A percentile compares a stretch with the other conserved stretches of the same genome.
phyloP scores from a whole-genome alignment of 2,888 invertebrate species.

The Cylindroiulus punctatus region DNA sequence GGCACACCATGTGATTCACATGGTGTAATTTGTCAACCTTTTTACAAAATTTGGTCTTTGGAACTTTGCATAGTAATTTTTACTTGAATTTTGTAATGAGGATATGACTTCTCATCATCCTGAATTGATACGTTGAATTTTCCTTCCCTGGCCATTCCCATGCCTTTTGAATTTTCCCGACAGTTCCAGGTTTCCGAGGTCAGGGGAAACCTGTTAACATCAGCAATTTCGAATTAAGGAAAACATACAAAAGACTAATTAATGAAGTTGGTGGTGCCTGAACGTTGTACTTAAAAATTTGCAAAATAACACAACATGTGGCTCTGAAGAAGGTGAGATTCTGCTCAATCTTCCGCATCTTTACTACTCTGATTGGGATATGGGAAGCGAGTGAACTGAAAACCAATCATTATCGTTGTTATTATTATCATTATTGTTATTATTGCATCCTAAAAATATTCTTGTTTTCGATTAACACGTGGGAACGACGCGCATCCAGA shows the following conservation, averaged over 20 bases:
- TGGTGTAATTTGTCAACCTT: too few species aligned
- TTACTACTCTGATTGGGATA: background rate
- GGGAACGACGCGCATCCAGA: background rate
- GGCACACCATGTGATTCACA: too few species aligned
- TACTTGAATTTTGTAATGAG: too few species aligned
- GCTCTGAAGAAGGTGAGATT: background rate
- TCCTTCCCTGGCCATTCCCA: too few species aligned
- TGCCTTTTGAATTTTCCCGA: too few species aligned
- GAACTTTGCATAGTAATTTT: too few species aligned
- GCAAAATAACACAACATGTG: background rate
- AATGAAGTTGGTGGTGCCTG: background rate
- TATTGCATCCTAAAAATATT: background rate
- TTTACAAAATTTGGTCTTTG: too few species aligned
- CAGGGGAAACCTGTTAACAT: too few species aligned
- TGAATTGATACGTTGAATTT: too few species aligned
- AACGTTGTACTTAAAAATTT: background rate
- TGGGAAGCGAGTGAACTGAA: constrained; percentile 19
- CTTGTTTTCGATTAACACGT: background rate
- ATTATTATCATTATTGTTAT: background rate
- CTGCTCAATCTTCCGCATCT: constrained; percentile 5
- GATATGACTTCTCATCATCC: too few species aligned
- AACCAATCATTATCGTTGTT: background rate
- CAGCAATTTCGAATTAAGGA: background rate
- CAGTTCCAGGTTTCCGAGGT: too few species aligned
- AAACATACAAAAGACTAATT: background rate